Base-by-base conservation (phyloP, 2,888 invertebrate genomes). In the Pandemis cinnamomeana region DNA sequence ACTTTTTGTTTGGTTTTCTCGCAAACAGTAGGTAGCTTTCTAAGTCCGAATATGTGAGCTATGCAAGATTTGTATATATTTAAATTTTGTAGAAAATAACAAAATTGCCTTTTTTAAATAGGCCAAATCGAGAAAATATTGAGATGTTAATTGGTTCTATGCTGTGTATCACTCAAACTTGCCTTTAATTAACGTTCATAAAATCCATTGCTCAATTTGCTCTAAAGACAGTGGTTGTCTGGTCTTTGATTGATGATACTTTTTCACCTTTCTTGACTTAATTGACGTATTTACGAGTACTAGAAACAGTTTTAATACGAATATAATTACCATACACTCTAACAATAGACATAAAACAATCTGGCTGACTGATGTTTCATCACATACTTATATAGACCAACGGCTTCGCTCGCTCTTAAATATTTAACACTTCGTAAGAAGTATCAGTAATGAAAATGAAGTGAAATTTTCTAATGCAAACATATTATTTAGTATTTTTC, bases 281-380 rank as follows among this genome's bases (percentile, higher is more conserved):
- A 74, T 74, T 60, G 71, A 71, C 67, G 67, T 67, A 74, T 74
- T 74, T 67, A 68, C 68, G 41, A 62, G 53, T 67, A 68, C 68
- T 41, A 62, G 53, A 67, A 71, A 72, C 72, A 74, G 72, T 75
- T 72, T 76, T 76, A 76, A 77, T 76, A 76, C 70, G 78, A 79
- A 78, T 77, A 76, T 80, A 79, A 79, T 80, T 78, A 71, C 76
- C 60, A 71, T 51, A 70, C 71, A 71, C 72, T 67, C 67, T 67
- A 68, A 77, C 77, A 77, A 77, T 78, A 63, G 78, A 75, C 69
- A 58, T 71, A 70, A 77, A 76, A 75, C 76, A 77, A 76, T 76
- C 75, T 69, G 11, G 27, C 58, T 60, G 66, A 62, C 75, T 76
- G 73, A 76, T 64, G 64, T 73, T 71, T 71, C 48, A 27, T 71